Conservation (phyloP, 1,140 invertebrate genomes). For the Pinna nobilis region DNA sequence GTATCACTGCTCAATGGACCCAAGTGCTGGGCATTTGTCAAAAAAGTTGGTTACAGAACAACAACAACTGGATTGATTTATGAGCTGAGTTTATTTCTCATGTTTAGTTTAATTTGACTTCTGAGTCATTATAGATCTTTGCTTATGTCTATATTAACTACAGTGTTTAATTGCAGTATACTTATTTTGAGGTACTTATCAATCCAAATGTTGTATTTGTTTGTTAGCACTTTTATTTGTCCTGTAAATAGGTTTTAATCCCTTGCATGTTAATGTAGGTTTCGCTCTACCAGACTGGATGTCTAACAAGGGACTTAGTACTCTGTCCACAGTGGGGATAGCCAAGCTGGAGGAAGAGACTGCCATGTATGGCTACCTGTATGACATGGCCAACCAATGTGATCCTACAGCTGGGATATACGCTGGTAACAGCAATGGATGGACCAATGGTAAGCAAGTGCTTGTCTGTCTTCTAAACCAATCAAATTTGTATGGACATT, state of each 20-base stretch:
- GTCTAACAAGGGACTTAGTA: background rate
- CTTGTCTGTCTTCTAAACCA: background rate
- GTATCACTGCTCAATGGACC: no score
- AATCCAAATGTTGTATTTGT: background rate
- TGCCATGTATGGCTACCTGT: slow-evolving; percentile 12
- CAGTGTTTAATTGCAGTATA: background rate
- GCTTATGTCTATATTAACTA: background rate
- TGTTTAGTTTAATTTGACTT: background rate
- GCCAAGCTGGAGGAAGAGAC: slow-evolving; percentile 8
- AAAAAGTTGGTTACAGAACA: no score
- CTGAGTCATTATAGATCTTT: background rate
- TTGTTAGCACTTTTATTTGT: background rate
- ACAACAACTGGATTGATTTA: no score
- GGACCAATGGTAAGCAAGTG: slow-evolving; percentile 15
- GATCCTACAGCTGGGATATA: slow-evolving; percentile 1
- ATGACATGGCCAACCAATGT: background rate
- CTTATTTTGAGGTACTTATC: background rate
- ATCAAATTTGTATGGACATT: background rate
- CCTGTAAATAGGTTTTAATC: background rate
- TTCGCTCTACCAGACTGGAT: slow-evolving; percentile 16
- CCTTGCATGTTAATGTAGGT: background rate
- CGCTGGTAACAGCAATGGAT: slow-evolving; percentile 2
- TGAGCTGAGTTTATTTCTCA: no score
- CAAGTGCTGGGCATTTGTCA: no score
- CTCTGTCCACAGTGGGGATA: background rate